Conservation (phyloP, 2,113 vertebrate genomes). For the Seriola aureovittata region DNA sequence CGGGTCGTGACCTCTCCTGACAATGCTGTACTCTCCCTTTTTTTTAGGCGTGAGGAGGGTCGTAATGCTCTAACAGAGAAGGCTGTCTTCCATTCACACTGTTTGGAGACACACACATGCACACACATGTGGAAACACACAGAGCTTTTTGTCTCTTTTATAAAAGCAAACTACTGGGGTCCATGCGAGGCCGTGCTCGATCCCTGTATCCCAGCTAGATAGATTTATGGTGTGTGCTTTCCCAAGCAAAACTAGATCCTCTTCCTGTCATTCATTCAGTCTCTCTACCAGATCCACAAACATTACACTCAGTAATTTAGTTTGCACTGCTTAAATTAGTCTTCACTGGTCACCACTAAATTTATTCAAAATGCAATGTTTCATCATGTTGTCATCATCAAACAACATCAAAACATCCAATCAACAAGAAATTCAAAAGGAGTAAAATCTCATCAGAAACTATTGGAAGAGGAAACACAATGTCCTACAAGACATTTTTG, state of each 20-base stretch:
- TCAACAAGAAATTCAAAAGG: too few species aligned
- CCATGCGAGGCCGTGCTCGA: slow-evolving; percentile 35
- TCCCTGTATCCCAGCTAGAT: not conserved
- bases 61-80: slow-evolving; percentile 35
- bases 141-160: slow-evolving; percentile 73
- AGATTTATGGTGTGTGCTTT: slow-evolving; percentile 63
- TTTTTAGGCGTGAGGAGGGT: slow-evolving; percentile 57
- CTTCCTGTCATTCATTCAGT: slow-evolving; percentile 27
- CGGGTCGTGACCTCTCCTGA: slow-evolving; percentile 57
- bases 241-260: slow-evolving; percentile 43
- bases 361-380: not conserved
- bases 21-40: slow-evolving; percentile 56
- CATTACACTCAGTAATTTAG: not conserved
- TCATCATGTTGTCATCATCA: not conserved
- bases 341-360: not conserved
- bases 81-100: slow-evolving; percentile 65
- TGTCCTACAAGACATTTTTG: too few species aligned
- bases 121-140: slow-evolving; percentile 66
- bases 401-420: not conserved
- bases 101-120: slow-evolving; percentile 46
- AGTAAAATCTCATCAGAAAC: too few species aligned
- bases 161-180: slow-evolving; percentile 63
- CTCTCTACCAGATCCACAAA: slow-evolving; percentile 13
- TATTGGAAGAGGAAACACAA: too few species aligned
- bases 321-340: not conserved